Evolutionary conservation across 2,113 vertebrate species (phyloP).

Genomic region (Cheilinus undulatus): DNA sequence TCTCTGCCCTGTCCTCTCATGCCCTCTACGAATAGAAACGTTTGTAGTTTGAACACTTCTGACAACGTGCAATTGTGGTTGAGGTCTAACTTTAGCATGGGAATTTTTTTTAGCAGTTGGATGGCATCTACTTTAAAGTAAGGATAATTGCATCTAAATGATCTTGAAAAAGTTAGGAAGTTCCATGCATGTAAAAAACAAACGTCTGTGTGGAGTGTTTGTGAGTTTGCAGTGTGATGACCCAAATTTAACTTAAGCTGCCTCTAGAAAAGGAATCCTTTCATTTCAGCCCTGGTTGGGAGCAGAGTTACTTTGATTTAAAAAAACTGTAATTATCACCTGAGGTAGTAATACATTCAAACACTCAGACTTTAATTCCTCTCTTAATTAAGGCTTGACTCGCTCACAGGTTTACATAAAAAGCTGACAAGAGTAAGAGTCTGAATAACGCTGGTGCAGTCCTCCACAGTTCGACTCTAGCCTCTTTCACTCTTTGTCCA

Average conservation of each 20-base stretch:
- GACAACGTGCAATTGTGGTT: constrained; percentile 54
- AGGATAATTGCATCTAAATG: constrained; percentile 16
- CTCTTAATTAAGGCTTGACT: constrained; percentile 5
- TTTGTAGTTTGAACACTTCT: constrained; percentile 20
- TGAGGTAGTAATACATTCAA: neutral
- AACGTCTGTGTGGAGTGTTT: neutral
- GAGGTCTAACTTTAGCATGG: constrained; percentile 27
- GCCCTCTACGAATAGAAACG: constrained; percentile 5
- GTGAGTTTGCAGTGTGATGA: neutral
- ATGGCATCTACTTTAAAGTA: constrained; percentile 15
- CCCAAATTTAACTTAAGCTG: constrained; percentile 12
- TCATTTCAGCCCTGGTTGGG: neutral
- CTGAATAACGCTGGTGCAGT: neutral
- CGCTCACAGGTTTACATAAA: neutral
- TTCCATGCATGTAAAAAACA: constrained; percentile 2
- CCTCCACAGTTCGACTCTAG: too few species aligned
- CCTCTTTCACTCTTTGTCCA: too few species aligned
- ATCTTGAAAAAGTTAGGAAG: neutral
- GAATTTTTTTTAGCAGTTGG: constrained; percentile 6
- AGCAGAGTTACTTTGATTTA: neutral
- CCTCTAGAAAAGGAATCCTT: constrained; percentile 15
- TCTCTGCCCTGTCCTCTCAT: constrained; percentile 15
- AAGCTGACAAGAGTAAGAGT: neutral
- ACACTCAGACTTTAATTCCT: neutral
- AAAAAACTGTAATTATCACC: neutral